phyloP scores from a whole-genome alignment of 2,113 vertebrate species.

The Nicator chloris region DNA sequence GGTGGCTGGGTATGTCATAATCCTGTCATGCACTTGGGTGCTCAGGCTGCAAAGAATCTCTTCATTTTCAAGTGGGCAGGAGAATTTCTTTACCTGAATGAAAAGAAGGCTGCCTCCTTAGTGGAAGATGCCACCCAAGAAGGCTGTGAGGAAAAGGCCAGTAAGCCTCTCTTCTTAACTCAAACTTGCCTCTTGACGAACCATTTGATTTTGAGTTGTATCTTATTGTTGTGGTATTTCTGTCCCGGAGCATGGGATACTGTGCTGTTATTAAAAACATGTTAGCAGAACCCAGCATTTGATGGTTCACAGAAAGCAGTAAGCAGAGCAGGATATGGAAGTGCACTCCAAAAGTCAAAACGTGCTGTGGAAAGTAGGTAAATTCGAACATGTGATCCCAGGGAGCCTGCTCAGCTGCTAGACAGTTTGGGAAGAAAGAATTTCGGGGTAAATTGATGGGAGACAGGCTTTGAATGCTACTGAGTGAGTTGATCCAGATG shows the following conservation, averaged over 20 bases:
- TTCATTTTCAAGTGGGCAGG: slow-evolving; percentile 9
- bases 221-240: slow-evolving; percentile 1
- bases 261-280: neutral
- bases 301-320: neutral
- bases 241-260: neutral
- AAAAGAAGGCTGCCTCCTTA: slow-evolving; percentile 7
- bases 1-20: slow-evolving; percentile 48
- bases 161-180: neutral
- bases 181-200: neutral
- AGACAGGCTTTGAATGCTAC: neutral
- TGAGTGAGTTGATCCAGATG: slow-evolving; percentile 9
- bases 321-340: neutral
- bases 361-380: neutral
- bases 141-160: slow-evolving; percentile 9
- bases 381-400: neutral
- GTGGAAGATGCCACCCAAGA: slow-evolving; percentile 39
- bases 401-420: neutral
- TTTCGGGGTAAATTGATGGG: neutral
- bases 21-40: slow-evolving; percentile 64
- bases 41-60: slow-evolving; percentile 47
- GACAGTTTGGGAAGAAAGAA: neutral
- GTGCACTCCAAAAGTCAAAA: neutral
- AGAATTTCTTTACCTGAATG: slow-evolving; percentile 55
- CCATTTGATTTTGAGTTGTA: slow-evolving; percentile 1
- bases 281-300: neutral